These are phyloP conservation scores for Valencia hispanica DNA, from an alignment of 2,797 vertebrate genomes.

Conservation along the genomic window DNA sequence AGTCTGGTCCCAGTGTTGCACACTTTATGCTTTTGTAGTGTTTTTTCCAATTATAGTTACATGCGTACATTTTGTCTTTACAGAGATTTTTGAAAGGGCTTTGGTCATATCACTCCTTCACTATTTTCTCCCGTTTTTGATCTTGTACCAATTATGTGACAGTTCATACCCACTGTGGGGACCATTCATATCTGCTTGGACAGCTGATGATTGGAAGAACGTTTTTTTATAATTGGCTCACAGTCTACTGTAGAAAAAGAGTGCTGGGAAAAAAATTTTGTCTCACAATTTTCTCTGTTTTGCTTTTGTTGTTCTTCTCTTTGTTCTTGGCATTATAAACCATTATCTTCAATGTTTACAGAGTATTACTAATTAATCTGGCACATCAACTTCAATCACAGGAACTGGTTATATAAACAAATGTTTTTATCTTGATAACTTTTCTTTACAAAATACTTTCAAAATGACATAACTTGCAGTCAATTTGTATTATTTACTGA, in stretches of 20 bases:
- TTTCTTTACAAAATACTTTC: no score
- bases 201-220: background rate
- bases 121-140: background rate
- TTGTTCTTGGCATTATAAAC: background rate
- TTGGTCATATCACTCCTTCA: background rate
- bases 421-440: no score
- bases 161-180: background rate
- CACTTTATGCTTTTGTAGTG: background rate
- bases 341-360: no score
- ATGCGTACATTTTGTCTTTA: background rate
- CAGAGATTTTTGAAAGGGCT: background rate
- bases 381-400: no score
- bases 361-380: no score
- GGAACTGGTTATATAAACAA: no score
- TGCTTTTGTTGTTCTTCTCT: background rate
- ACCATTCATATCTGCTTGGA: background rate
- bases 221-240: background rate
- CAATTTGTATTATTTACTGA: no score
- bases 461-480: no score
- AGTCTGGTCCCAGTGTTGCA: background rate
- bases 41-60: background rate
- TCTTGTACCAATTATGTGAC: background rate
- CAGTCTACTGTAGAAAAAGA: background rate
- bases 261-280: no score
- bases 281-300: no score